Conservation (phyloP, 1,140 invertebrate species). For the Bombus consobrinus region DNA sequence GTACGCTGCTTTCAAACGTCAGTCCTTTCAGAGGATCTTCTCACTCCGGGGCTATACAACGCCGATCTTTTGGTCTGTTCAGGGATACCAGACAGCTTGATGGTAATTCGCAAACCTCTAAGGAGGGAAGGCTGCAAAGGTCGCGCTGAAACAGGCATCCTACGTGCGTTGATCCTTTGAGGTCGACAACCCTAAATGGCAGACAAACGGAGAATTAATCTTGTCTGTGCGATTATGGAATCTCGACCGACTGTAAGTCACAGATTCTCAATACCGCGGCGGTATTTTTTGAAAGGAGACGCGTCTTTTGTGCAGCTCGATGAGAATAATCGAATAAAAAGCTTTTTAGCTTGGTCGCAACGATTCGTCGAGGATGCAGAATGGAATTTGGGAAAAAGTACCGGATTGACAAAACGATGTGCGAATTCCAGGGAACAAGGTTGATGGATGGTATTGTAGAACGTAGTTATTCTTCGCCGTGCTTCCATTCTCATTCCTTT, state of each 20-base stretch:
- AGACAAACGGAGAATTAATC: too few relatives aligned
- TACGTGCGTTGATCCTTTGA: neutral
- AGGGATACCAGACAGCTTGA: neutral
- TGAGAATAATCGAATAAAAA: neutral
- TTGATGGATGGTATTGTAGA: neutral
- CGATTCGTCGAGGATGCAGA: neutral
- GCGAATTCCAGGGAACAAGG: too few relatives aligned
- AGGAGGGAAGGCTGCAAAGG: neutral
- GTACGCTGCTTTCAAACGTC: neutral
- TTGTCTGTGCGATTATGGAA: too few relatives aligned
- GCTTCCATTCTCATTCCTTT: neutral
- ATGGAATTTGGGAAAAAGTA: neutral
- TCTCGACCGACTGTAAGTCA: too few relatives aligned
- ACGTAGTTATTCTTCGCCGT: neutral
- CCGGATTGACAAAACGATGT: neutral
- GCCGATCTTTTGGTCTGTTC: neutral
- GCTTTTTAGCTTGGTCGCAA: neutral
- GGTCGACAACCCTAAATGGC: too few relatives aligned
- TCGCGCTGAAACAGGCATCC: neutral
- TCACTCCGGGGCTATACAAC: neutral
- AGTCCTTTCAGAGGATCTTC: neutral
- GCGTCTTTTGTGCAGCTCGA: fast-evolving
- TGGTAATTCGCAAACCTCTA: neutral
- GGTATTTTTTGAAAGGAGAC: too few relatives aligned
- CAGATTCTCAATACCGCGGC: too few relatives aligned